Evolutionary conservation across 2,797 vertebrate genomes (phyloP).

Genomic region (Petrocephalus schoutedeni): DNA sequence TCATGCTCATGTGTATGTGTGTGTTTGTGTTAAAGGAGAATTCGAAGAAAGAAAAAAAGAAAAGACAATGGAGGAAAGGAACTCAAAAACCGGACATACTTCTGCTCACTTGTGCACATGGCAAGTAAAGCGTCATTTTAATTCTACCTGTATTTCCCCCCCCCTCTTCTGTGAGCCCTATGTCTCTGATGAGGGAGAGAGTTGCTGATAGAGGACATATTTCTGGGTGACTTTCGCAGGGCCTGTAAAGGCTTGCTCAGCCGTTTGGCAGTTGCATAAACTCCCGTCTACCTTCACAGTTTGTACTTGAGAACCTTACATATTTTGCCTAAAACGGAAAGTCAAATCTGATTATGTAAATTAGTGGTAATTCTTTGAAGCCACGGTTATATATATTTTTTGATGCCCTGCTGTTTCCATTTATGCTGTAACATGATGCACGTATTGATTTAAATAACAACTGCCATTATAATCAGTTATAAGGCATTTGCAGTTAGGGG

Average conservation of each 20-base stretch:
- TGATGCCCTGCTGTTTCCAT: background rate
- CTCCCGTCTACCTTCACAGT: constrained; percentile 37
- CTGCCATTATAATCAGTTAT: background rate
- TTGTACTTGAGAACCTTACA: constrained; percentile 40
- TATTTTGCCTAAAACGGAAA: constrained; percentile 29
- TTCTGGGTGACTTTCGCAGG: constrained; percentile 8
- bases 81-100: background rate
- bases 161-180: background rate
- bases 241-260: constrained; percentile 45
- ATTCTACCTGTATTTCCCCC: background rate
- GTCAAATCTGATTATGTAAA: constrained; percentile 37
- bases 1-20: background rate
- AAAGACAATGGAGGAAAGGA: background rate
- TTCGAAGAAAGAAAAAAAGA: background rate
- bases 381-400: background rate
- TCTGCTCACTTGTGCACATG: background rate
- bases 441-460: background rate
- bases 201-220: background rate
- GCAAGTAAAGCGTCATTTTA: background rate
- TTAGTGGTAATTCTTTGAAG: constrained; percentile 30
- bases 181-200: background rate
- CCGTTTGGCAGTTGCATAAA: constrained; percentile 38
- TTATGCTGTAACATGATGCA: background rate
- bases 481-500: background rate
- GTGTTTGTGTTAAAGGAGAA: background rate